These are phyloP conservation scores for Acromyrmex heyeri DNA, from an alignment of 1,140 invertebrate genomes.

Conservation along the genomic window DNA sequence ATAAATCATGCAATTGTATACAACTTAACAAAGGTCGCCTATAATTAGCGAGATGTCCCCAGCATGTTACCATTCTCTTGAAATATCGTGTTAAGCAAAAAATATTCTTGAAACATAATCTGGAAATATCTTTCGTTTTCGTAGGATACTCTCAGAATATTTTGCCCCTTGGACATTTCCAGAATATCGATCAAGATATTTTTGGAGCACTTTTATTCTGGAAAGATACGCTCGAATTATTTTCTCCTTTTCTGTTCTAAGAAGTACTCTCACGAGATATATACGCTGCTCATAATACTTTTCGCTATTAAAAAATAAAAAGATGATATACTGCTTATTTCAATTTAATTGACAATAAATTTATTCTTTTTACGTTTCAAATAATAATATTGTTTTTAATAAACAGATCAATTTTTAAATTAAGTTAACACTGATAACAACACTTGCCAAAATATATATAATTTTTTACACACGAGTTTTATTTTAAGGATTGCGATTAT, in stretches of 20 bases:
- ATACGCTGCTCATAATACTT: neutral
- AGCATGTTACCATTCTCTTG: neutral
- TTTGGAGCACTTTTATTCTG: conserved; percentile 1
- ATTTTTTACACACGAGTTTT: neutral
- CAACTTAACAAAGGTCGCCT: neutral
- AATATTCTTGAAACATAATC: neutral
- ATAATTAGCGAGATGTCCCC: conserved; percentile 1
- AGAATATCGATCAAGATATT: conserved; percentile 3
- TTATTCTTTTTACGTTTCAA: neutral
- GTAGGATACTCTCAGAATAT: neutral
- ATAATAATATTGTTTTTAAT: neutral
- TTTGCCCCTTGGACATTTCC: neutral
- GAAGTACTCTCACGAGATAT: neutral
- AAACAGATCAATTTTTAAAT: neutral
- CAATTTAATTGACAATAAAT: neutral
- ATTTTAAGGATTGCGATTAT: neutral
- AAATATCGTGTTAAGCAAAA: neutral
- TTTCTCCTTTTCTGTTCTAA: neutral
- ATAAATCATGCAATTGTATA: neutral
- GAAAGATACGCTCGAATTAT: neutral
- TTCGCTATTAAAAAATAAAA: neutral
- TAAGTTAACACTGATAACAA: neutral
- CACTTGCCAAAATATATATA: neutral
- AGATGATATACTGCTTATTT: neutral
- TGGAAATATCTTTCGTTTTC: neutral